These are phyloP conservation scores for Microchirus variegatus DNA, from an alignment of 2,797 vertebrate species.

Conservation along the genomic window DNA sequence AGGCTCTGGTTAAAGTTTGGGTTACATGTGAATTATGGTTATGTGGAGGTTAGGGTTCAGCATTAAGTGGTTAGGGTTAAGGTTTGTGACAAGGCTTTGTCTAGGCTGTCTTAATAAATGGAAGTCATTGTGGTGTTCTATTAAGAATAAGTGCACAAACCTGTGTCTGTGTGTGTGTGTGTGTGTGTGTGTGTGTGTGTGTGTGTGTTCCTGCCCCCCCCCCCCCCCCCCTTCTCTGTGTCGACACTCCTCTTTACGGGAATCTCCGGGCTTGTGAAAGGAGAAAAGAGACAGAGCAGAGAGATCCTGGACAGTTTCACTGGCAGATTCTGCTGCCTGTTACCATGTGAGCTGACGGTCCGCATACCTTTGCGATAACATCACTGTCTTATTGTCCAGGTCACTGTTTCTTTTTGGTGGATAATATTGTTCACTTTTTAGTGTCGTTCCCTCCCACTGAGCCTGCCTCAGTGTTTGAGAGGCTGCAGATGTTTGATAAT, in stretches of 20 bases:
- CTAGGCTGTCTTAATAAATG: background rate
- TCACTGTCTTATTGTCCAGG: slow-evolving; percentile 62
- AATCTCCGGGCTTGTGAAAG: slow-evolving; percentile 33
- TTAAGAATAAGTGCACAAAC: too few species aligned
- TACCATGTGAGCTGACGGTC: slow-evolving; percentile 69
- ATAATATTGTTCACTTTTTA: slow-evolving; percentile 30
- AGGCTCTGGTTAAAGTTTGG: too few species aligned
- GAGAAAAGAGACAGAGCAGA: slow-evolving; percentile 13
- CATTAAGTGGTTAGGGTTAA: too few species aligned
- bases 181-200: background rate
- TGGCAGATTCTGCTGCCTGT: slow-evolving; percentile 58
- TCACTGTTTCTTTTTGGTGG: slow-evolving; percentile 42
- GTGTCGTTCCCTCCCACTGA: background rate
- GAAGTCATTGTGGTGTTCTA: slow-evolving; percentile 3
- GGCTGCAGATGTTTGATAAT: slow-evolving; percentile 28
- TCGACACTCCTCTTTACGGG: slow-evolving; percentile 40
- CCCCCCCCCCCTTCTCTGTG: slow-evolving; percentile 42
- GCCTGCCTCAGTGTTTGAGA: slow-evolving; percentile 1
- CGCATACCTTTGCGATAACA: slow-evolving; percentile 83
- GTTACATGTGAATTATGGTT: too few species aligned
- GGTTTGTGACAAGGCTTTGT: too few species aligned
- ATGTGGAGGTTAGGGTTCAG: too few species aligned
- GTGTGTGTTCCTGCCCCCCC: slow-evolving; percentile 8
- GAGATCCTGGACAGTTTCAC: slow-evolving; percentile 42
- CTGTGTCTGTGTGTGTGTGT: background rate